Percentiles rank a stretch among this genome's conserved stretches.
phyloP scores from a whole-genome alignment of 2,888 invertebrate species.

The Drosophila tripunctata region DNA sequence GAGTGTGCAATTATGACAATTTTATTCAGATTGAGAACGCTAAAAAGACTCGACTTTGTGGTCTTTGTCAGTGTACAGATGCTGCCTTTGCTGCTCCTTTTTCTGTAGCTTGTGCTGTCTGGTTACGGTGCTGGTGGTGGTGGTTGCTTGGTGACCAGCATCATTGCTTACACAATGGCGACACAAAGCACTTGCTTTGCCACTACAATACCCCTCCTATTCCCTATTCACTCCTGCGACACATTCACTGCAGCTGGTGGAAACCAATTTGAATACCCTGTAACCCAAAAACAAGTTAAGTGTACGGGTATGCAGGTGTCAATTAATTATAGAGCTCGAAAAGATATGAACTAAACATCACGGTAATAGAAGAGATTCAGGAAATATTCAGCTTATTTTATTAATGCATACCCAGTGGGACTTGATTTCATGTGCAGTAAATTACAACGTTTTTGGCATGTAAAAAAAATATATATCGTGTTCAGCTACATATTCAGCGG shows the following conservation, averaged over 20 bases:
- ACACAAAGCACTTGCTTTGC: slow-evolving; percentile 45
- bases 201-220: not conserved
- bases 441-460: too few relatives aligned
- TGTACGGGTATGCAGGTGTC: not conserved
- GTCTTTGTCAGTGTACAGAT: too few relatives aligned
- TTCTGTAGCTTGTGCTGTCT: slow-evolving; percentile 10
- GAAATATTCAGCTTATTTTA: too few relatives aligned
- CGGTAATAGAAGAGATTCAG: not conserved
- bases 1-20: too few relatives aligned
- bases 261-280: slow-evolving; percentile 42
- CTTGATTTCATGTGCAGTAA: too few relatives aligned
- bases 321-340: not conserved
- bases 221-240: not conserved
- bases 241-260: slow-evolving; percentile 18
- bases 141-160: slow-evolving; percentile 49
- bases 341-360: not conserved
- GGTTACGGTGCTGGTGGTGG: not conserved
- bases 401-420: too few relatives aligned
- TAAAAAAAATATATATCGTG: too few relatives aligned
- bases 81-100: not conserved
- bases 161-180: slow-evolving; percentile 47
- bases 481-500: too few relatives aligned
- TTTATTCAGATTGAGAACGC: too few relatives aligned
- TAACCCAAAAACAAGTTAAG: not conserved
- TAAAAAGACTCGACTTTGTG: too few relatives aligned